Conservation (phyloP, 2,888 invertebrate genomes). For the Acrocyrtus sp. region DNA sequence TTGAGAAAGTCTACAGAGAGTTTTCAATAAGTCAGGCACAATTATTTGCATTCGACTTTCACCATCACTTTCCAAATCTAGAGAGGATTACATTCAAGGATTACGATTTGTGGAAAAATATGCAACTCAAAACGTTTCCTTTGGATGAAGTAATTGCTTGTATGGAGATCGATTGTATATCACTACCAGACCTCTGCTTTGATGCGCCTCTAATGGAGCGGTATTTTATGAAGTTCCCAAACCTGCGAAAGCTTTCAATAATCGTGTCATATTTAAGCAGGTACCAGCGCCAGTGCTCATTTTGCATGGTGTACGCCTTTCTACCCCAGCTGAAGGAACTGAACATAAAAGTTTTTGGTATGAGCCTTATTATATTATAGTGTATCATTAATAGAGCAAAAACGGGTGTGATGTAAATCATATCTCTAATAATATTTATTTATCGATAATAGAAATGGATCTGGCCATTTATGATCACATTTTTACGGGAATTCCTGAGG, state of each 20-base stretch:
- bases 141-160: constrained; percentile 12
- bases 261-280: constrained; percentile 37
- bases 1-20: constrained; percentile 41
- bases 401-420: too few relatives aligned
- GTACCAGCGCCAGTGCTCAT: constrained; percentile 33
- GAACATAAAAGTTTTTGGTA: constrained; percentile 22
- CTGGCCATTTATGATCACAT: constrained; percentile 22
- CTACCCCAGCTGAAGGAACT: constrained; percentile 32
- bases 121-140: constrained; percentile 35
- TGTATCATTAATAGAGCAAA: too few relatives aligned
- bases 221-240: constrained; percentile 39
- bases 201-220: constrained; percentile 37
- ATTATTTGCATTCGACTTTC: constrained; percentile 35
- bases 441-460: constrained; percentile 32
- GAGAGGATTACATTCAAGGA: constrained; percentile 35
- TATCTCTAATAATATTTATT: neutral
- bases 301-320: constrained; percentile 29
- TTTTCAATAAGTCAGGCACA: constrained; percentile 21
- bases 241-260: constrained; percentile 22
- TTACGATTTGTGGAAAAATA: constrained; percentile 46
- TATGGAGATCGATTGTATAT: neutral
- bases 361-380: too few relatives aligned
- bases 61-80: constrained; percentile 24
- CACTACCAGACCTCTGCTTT: constrained; percentile 41
- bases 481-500: constrained; percentile 25